Conservation (phyloP, 2,888 invertebrate species). For the Embidobia sp. region DNA sequence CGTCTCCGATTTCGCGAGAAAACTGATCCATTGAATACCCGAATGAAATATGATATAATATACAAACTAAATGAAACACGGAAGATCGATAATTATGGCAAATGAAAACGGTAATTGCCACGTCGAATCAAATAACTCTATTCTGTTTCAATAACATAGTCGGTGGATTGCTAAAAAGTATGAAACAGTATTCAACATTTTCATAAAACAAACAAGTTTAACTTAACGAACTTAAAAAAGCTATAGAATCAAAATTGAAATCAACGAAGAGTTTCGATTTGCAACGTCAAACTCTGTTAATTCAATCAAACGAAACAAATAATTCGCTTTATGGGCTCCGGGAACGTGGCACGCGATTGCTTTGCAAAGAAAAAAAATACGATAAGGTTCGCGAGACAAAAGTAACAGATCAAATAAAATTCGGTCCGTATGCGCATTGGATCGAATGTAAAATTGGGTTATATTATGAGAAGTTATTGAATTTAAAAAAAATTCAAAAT, state of each 20-base stretch:
- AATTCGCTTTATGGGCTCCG: not conserved
- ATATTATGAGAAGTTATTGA: too few relatives aligned
- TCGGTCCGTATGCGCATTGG: too few relatives aligned
- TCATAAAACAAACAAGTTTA: conserved; percentile 33
- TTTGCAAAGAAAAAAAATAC: too few relatives aligned
- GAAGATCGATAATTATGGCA: conserved; percentile 55
- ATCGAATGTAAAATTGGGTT: too few relatives aligned
- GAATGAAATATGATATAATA: conserved; percentile 60
- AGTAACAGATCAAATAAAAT: too few relatives aligned
- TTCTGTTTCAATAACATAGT: conserved; percentile 55
- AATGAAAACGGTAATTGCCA: conserved; percentile 60
- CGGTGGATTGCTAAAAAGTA: conserved; percentile 32
- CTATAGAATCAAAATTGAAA: conserved; percentile 20
- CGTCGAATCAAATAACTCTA: conserved; percentile 56
- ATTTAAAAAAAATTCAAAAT: too few relatives aligned
- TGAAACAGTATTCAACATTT: conserved; percentile 36
- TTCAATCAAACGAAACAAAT: conserved; percentile 19
- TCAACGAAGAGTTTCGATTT: conserved; percentile 15
- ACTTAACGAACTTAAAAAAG: conserved; percentile 38
- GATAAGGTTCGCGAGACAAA: too few relatives aligned
- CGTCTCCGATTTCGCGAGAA: conserved; percentile 44
- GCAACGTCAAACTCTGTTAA: conserved; percentile 24
- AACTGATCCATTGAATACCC: conserved; percentile 29
- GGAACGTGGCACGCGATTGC: not conserved
- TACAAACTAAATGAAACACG: conserved; percentile 53